Evolutionary conservation across 2,888 invertebrate species (phyloP).

Genomic region (Hymenopus coronatus): DNA sequence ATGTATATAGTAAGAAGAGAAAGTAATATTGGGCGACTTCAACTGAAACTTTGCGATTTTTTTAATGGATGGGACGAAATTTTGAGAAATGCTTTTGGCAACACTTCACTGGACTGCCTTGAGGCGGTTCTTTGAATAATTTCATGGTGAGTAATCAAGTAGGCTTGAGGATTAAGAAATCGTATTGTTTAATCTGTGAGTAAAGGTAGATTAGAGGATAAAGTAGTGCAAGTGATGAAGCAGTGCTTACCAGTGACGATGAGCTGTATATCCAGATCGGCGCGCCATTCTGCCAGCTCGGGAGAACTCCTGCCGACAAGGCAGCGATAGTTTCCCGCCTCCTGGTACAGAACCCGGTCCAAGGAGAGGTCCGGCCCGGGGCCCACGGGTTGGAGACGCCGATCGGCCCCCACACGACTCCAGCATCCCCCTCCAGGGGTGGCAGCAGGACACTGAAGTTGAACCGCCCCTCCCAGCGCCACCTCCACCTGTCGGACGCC

Average conservation of each 20-base stretch:
- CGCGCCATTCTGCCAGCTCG: conserved; percentile 39
- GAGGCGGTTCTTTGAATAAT: too few relatives aligned
- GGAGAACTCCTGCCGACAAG: conserved; percentile 52
- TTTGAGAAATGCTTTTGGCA: too few relatives aligned
- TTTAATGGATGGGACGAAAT: too few relatives aligned
- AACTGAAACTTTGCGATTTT: too few relatives aligned
- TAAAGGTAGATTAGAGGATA: neutral
- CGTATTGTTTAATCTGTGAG: too few relatives aligned
- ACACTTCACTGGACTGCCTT: too few relatives aligned
- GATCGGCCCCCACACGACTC: conserved; percentile 46
- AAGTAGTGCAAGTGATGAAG: neutral
- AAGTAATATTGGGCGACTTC: too few relatives aligned
- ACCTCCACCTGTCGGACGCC: conserved; percentile 57
- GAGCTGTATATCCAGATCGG: conserved; percentile 49
- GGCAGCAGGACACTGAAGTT: conserved; percentile 81
- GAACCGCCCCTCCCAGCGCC: conserved; percentile 81
- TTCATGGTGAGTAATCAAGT: too few relatives aligned
- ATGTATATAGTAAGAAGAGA: too few relatives aligned
- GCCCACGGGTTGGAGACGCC: conserved; percentile 51
- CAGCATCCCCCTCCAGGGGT: conserved; percentile 53
- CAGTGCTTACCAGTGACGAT: conserved; percentile 48
- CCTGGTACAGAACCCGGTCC: conserved; percentile 71
- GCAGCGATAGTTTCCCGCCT: conserved; percentile 73
- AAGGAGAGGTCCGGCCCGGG: conserved; percentile 60
- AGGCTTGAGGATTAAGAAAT: too few relatives aligned